Percentiles rank a stretch among this genome's conserved stretches.
Conservation (phyloP, 2,888 invertebrate species). For the Microchrysa polita region DNA sequence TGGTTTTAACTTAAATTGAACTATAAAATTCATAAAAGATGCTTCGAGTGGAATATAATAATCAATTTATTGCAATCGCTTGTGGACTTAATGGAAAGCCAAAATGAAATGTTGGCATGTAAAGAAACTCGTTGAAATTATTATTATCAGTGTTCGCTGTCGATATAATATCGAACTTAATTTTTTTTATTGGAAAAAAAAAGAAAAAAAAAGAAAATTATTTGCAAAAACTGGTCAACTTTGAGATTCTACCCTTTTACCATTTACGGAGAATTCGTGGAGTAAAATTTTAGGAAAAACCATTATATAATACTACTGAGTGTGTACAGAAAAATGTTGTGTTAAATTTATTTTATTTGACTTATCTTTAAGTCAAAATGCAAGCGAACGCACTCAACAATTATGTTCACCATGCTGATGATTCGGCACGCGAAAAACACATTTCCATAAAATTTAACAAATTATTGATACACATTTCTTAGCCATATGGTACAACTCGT, state of each 20-base stretch:
- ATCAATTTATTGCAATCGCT: slow-evolving; percentile 24
- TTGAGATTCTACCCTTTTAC: no score
- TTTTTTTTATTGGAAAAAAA: no score
- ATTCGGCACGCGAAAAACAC: slow-evolving; percentile 19
- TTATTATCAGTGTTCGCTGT: no score
- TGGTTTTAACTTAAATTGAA: slow-evolving; percentile 18
- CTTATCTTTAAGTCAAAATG: neutral
- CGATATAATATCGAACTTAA: no score
- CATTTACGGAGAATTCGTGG: no score
- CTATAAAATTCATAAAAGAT: slow-evolving; percentile 32
- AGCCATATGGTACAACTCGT: neutral
- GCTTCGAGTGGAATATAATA: slow-evolving; percentile 6
- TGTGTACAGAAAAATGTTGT: no score
- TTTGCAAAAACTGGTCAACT: no score
- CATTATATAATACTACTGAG: no score
- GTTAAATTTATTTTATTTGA: neutral
- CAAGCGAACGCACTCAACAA: neutral
- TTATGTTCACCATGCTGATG: neutral
- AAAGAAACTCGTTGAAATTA: no score
- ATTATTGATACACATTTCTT: slow-evolving; percentile 28
- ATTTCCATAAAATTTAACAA: slow-evolving; percentile 27
- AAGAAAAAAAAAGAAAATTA: no score
- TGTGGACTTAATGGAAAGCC: slow-evolving; percentile 8
- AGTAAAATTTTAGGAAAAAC: no score
- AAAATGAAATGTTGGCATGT: no score